phyloP scores from a whole-genome alignment of 2,113 vertebrate species.

The Numenius arquata region DNA sequence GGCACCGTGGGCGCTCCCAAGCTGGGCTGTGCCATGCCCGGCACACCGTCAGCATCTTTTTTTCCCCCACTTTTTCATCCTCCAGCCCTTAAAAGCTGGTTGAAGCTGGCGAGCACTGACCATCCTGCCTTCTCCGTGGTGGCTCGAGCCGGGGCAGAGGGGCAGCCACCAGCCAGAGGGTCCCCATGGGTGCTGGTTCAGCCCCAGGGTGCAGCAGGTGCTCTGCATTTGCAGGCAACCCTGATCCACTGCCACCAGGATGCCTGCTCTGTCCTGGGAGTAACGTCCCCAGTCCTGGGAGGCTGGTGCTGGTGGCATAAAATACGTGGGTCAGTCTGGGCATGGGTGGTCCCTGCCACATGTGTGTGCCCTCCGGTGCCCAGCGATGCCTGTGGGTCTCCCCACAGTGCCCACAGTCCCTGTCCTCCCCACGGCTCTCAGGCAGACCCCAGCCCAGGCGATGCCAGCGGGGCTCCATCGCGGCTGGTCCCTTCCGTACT shows the following conservation, averaged over 20 bases:
- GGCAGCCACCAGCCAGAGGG: rapidly evolving
- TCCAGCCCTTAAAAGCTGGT: background rate
- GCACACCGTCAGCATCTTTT: background rate
- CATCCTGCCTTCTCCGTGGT: background rate
- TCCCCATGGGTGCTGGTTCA: background rate
- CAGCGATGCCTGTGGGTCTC: background rate
- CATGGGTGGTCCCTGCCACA: background rate
- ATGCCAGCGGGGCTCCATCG: background rate
- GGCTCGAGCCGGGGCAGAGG: rapidly evolving
- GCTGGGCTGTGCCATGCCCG: rapidly evolving
- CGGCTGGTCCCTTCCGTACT: rapidly evolving
- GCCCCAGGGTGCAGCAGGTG: background rate
- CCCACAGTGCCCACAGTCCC: background rate
- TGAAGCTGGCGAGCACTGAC: rapidly evolving
- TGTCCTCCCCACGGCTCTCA: rapidly evolving
- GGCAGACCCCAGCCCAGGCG: background rate
- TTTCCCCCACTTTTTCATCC: background rate
- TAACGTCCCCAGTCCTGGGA: background rate
- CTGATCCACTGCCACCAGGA: rapidly evolving
- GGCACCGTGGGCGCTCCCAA: background rate
- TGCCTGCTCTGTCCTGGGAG: background rate
- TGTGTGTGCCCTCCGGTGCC: background rate
- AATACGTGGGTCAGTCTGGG: rapidly evolving
- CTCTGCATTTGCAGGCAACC: background rate
- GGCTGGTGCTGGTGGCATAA: background rate